Base-by-base conservation (phyloP, 2,797 vertebrate genomes). In the Miichthys miiuy region DNA sequence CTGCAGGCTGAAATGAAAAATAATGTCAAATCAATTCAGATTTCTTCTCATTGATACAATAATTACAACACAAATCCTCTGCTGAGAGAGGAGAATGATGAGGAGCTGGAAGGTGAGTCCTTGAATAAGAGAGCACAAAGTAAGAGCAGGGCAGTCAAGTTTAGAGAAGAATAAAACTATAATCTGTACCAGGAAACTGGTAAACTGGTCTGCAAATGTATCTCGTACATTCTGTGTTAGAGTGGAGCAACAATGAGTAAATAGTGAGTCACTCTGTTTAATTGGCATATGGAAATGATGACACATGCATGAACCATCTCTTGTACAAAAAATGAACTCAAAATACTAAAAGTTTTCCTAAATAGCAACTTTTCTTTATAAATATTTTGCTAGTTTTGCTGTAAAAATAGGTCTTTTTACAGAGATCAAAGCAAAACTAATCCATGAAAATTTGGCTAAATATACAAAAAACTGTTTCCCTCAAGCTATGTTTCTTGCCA, bases 11-110 rank as follows among this genome's bases (percentile, higher is more conserved):
- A 57, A 75, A 80, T 34, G 21, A 55, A 77, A 86, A 81, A 68
- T 60, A 68, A 72, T 70, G 65, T 74, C 14, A 65, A 44, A 75
- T 76, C 67, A 66, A 65, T 77, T 82, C 25, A 55, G 54, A 72
- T 68, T 64, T 70, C 30, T 27, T 61, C 21, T 38, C 38, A 78
- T 41, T 76, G 79, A 78, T 57, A 42, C 14, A 48, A 52, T 68
- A 75, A 84, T 84, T 51, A 60, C 7, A 69, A 27, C 20, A 47
- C 25, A 23, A 75, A 75, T 48, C 57, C n/a, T 16, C 25, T 27
- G 27, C 20, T 64, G 68, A 69, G 54, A 47, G 8, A 38, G 13
- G 8, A 6, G 62, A 46, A 65, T 4, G 47, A 52, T 48, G 42
- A 71, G 13, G 14, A 61, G 16, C 51, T 77, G 46, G 41, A 64